These are phyloP conservation scores for Megaleporinus macrocephalus DNA, from an alignment of 2,113 vertebrate genomes.

Conservation along the genomic window DNA sequence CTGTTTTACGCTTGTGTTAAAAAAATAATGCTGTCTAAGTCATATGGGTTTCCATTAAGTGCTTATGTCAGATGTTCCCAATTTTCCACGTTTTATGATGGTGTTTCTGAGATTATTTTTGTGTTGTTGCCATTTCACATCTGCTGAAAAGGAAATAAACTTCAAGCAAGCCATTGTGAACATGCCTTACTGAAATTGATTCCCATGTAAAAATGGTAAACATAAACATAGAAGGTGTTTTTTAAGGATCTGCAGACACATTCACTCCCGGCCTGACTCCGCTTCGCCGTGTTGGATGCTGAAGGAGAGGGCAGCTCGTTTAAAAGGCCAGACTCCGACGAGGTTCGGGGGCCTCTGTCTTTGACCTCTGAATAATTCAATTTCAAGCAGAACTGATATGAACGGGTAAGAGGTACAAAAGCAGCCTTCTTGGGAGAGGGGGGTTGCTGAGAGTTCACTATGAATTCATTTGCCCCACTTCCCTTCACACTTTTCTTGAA, in stretches of 20 bases:
- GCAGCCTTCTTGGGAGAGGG: conserved; percentile 57
- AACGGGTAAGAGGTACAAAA: conserved; percentile 63
- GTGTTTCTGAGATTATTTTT: conserved; percentile 49
- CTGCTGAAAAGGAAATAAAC: conserved; percentile 41
- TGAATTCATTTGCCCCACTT: conserved; percentile 60
- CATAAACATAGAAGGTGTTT: not conserved
- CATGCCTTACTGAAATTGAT: conserved; percentile 15
- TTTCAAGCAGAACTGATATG: conserved; percentile 68
- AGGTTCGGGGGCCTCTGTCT: conserved; percentile 58
- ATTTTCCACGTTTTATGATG: conserved; percentile 23
- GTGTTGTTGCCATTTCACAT: conserved; percentile 51
- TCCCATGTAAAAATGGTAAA: not conserved
- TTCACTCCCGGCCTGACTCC: not conserved
- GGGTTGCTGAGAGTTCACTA: conserved; percentile 72
- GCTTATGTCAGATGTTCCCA: conserved; percentile 39
- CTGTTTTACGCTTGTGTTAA: conserved; percentile 10
- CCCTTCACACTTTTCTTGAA: conserved; percentile 60
- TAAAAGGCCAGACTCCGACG: conserved; percentile 49
- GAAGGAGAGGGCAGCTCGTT: not conserved
- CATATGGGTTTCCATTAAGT: conserved; percentile 31
- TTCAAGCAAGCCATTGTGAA: conserved; percentile 22
- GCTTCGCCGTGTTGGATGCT: conserved; percentile 11
- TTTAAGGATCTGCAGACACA: not conserved
- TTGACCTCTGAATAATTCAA: conserved; percentile 74
- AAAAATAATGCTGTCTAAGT: conserved; percentile 10